Conservation (phyloP, 2,797 vertebrate genomes). For the Manis javanica region DNA sequence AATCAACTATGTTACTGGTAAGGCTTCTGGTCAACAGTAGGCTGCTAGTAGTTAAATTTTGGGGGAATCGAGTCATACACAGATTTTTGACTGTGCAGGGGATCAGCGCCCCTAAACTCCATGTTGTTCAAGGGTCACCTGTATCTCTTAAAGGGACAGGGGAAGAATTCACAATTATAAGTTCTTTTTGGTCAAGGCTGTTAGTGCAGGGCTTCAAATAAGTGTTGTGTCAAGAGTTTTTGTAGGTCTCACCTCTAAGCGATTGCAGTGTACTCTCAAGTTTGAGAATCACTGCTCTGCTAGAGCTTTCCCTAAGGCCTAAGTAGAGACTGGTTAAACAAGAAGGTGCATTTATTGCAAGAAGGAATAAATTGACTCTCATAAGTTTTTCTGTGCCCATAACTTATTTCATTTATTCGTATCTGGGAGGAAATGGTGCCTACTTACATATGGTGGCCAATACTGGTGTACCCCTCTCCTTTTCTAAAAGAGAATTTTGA, state of each 20-base stretch:
- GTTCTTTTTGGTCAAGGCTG: background rate
- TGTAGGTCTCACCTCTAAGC: background rate
- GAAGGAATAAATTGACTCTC: background rate
- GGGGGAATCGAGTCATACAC: too few species aligned
- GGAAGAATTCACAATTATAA: conserved; percentile 22
- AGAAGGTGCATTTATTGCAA: background rate
- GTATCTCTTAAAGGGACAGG: background rate
- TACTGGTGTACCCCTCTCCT: background rate
- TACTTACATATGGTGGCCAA: background rate
- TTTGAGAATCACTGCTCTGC: conserved; percentile 54
- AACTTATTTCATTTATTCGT: conserved; percentile 25
- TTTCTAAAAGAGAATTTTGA: conserved; percentile 47
- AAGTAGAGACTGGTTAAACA: conserved; percentile 54
- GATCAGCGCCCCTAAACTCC: too few species aligned
- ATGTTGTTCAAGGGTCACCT: too few species aligned
- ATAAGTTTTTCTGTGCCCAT: background rate
- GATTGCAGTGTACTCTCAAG: background rate
- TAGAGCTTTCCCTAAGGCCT: background rate
- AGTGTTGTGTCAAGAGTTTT: background rate
- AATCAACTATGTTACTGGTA: too few species aligned
- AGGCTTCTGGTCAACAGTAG: too few species aligned
- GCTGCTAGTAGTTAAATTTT: too few species aligned
- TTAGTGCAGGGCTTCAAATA: conserved; percentile 1
- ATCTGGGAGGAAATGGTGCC: background rate
- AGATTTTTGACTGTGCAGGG: too few species aligned